Evolutionary conservation across 2,888 invertebrate species (phyloP), one percentile per base, ranked within the genome.

Genomic region (Papilio protenor): DNA sequence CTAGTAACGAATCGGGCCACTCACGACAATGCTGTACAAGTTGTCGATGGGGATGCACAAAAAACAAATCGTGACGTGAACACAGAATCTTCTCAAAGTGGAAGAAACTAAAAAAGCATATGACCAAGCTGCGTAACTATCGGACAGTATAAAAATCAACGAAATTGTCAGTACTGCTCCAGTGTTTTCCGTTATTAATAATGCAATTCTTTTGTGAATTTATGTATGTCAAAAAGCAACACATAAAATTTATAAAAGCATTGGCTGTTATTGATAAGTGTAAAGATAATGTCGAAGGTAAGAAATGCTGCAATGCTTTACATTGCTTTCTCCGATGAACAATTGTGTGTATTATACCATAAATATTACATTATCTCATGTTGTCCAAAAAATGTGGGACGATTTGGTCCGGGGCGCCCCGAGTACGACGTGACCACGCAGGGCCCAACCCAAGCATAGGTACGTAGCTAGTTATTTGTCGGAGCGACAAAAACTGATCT

Each of bases 1-100:
- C 89, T 87, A 88, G 90, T 90, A 91, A 90, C 91, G 90, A 92
- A 92, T 92, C 86, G 89, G 86, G 84, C 81, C 87, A 89, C 90
- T 92, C 93, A 93, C 93, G 92, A 92, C 89, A 87, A 83, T 79
- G 85, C 85, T 87, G 87, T 84, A 86, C 87, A 86, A 89, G 87
- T 86, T 84, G 85, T 86, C 85, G 87, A 84, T 86, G 85, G 83
- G 88, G 88, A 89, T 86, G 88, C 86, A 87, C 88, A 92, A 92
- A 93, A 92, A 92, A 87, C 82, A 83, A 88, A 86, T 91, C 91
- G 91, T 91, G 91, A 90, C 85, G 85, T 87, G 86, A 88, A 89
- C 87, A 89, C 89, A 88, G 87, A 88, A 87, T 88, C 61, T 49
- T 74, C 61, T 70, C 23, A 40, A 64, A 55, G 66, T 73, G 27